phyloP scores from a whole-genome alignment of 2,797 vertebrate genomes.

The Pogoniulus pusillus region DNA sequence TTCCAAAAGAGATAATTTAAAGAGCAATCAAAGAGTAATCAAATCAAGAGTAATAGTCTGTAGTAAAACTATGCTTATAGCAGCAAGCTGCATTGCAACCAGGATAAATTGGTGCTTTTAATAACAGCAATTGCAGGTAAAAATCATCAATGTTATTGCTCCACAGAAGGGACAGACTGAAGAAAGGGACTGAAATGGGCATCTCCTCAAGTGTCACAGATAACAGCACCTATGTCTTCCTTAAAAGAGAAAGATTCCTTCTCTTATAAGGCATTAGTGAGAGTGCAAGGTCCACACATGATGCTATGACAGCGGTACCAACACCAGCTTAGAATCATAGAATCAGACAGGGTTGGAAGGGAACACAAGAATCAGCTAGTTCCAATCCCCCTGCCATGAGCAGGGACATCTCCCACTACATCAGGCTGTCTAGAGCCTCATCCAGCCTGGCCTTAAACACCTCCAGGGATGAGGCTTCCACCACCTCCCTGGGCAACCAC shows the following conservation, averaged over 20 bases:
- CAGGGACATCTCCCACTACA: too few relatives aligned
- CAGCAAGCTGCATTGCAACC: background rate
- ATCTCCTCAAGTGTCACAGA: background rate
- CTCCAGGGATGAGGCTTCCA: too few relatives aligned
- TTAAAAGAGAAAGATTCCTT: rapidly evolving
- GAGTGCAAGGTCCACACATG: background rate
- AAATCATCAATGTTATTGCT: background rate
- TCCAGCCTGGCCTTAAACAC: too few relatives aligned
- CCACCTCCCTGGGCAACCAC: too few relatives aligned
- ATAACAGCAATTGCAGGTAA: background rate
- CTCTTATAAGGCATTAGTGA: background rate
- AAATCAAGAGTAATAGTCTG: background rate
- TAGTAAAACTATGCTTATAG: background rate
- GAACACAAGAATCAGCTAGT: too few relatives aligned
- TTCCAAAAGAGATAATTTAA: background rate
- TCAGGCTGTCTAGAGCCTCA: too few relatives aligned
- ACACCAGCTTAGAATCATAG: too few relatives aligned
- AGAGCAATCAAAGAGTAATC: background rate
- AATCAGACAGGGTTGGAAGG: too few relatives aligned
- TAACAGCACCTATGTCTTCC: background rate
- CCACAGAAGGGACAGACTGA: background rate
- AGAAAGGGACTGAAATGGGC: background rate
- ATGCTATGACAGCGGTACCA: too few relatives aligned
- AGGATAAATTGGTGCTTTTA: background rate
- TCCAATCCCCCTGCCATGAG: too few relatives aligned